phyloP scores from a whole-genome alignment of 2,797 vertebrate species.

The Capromys pilorides region DNA sequence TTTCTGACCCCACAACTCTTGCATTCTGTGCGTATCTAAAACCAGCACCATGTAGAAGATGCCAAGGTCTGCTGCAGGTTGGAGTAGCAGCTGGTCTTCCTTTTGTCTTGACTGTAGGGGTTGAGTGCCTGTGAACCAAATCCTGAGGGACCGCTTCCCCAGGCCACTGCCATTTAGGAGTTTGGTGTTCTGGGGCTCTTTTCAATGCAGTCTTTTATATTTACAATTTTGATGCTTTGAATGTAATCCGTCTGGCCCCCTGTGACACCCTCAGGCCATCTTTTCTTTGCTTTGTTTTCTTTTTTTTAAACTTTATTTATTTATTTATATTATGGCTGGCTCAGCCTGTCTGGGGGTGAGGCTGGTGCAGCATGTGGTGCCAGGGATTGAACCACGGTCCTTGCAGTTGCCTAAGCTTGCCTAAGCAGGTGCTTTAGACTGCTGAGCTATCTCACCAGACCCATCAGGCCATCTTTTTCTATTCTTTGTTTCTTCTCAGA shows the following conservation, averaged over 20 bases:
- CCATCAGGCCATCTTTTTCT: background rate
- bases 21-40: background rate
- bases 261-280: background rate
- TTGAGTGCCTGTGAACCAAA: background rate
- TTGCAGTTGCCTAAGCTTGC: too few relatives aligned
- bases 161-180: background rate
- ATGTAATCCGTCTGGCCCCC: background rate
- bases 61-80: too few relatives aligned
- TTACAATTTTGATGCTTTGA: background rate
- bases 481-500: background rate
- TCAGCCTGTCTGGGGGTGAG: too few relatives aligned
- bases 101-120: background rate
- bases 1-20: background rate
- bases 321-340: too few relatives aligned
- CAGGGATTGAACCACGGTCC: too few relatives aligned
- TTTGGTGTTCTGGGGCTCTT: background rate
- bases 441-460: too few relatives aligned
- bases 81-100: background rate
- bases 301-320: too few relatives aligned
- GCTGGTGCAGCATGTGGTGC: too few relatives aligned
- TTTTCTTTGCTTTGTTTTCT: too few relatives aligned
- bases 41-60: background rate
- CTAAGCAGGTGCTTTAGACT: too few relatives aligned
- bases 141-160: background rate
- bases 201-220: background rate